Evolutionary conservation across 23 tunicate species (phyloP).

Genomic region (Halocynthia aurantium): DNA sequence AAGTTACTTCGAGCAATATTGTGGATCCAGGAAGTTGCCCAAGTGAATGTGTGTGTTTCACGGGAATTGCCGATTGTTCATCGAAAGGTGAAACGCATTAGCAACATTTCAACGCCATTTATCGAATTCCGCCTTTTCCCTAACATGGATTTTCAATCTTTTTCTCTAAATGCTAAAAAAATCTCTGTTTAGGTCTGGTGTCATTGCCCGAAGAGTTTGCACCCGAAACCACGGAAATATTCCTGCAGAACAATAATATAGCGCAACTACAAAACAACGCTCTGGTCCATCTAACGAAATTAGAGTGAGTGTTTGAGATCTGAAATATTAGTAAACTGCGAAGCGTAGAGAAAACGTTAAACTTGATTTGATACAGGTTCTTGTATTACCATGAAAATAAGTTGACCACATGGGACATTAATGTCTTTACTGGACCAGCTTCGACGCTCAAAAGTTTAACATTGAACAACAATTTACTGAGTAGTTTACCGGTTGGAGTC

Average conservation of each 20-base stretch:
- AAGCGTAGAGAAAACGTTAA: background rate
- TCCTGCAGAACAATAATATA: constrained; percentile 29
- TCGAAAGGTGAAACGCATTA: background rate
- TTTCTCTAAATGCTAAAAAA: background rate
- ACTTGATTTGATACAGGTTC: background rate
- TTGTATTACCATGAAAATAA: constrained; percentile 16
- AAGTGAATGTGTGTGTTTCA: background rate
- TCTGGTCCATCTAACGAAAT: constrained; percentile 22
- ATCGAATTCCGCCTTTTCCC: no score
- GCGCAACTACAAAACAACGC: background rate
- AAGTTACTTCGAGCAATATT: background rate
- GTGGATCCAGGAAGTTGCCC: constrained; percentile 17
- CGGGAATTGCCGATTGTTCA: constrained; percentile 14
- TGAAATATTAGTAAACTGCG: background rate
- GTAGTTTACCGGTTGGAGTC: constrained; percentile 3
- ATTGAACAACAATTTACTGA: constrained; percentile 6
- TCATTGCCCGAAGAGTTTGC: constrained; percentile 19
- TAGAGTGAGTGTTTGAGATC: constrained; percentile 17
- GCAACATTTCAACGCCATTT: no score
- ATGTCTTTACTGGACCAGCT: constrained; percentile 14
- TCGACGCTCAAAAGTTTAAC: constrained; percentile 3
- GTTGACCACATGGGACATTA: background rate
- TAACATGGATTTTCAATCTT: background rate
- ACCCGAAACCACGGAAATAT: constrained; percentile 29
- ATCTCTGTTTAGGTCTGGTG: background rate